Evolutionary conservation across 2,797 vertebrate genomes (phyloP).

Genomic region (Salmo trutta): DNA sequence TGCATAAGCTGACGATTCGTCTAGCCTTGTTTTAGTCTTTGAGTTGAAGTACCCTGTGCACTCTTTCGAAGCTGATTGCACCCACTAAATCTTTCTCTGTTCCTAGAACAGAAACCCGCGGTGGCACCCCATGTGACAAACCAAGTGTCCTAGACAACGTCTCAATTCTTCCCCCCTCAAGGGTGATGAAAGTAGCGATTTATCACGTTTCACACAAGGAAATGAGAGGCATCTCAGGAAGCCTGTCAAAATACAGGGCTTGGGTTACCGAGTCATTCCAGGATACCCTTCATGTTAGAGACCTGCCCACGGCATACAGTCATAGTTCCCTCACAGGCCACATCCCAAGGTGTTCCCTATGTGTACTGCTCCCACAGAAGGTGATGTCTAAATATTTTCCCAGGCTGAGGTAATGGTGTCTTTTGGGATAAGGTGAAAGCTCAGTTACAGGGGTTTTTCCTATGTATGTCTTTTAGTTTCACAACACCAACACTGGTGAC

Average conservation of each 20-base stretch:
- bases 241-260: constrained; percentile 64
- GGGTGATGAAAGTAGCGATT: constrained; percentile 65
- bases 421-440: constrained; percentile 2
- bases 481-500: too few species aligned
- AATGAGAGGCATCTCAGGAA: constrained; percentile 71
- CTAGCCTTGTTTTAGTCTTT: neutral
- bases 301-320: constrained; percentile 51
- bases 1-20: neutral
- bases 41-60: neutral
- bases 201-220: constrained; percentile 71
- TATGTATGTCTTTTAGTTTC: too few species aligned
- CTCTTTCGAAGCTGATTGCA: neutral
- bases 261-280: constrained; percentile 70
- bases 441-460: neutral
- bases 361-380: neutral
- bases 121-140: neutral
- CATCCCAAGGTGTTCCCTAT: constrained; percentile 29
- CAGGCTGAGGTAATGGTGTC: neutral
- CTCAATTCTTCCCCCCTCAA: constrained; percentile 30
- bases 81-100: neutral
- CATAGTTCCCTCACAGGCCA: constrained; percentile 55
- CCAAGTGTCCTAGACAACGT: neutral
- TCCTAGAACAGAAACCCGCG: neutral
- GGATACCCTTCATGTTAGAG: constrained; percentile 53
- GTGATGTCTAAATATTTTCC: constrained; percentile 2